A percentile compares a stretch with the other conserved stretches of the same genome.
Evolutionary conservation across 2,113 vertebrate species (phyloP).

Genomic region (Elaphurus davidianus): DNA sequence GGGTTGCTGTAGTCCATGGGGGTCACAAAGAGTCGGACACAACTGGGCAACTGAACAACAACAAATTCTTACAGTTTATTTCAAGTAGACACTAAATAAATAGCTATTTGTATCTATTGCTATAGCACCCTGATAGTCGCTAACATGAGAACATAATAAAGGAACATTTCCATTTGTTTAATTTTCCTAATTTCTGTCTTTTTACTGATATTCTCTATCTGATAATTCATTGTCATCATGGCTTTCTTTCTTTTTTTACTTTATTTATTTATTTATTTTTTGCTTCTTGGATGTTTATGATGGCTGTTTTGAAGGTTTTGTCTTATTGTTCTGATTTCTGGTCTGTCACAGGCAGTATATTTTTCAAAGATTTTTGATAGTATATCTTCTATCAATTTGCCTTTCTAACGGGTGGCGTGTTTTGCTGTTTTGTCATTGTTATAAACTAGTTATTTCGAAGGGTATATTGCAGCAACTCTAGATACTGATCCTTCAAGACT

Average conservation of each 20-base stretch:
- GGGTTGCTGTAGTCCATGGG: background rate
- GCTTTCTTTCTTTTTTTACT: background rate
- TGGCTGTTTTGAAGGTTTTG: background rate
- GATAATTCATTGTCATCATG: background rate
- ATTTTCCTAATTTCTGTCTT: background rate
- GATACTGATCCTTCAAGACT: background rate
- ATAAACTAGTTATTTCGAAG: background rate
- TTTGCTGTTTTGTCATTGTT: background rate
- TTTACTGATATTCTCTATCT: background rate
- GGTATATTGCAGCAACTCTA: background rate
- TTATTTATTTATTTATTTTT: background rate
- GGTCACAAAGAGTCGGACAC: rapidly evolving
- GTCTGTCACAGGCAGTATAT: background rate
- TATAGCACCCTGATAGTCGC: background rate
- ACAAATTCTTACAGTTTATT: background rate
- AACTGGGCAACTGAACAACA: background rate
- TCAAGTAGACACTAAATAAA: background rate
- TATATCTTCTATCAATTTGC: background rate
- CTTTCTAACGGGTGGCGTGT: background rate
- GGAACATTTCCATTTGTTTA: background rate
- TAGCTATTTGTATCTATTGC: background rate
- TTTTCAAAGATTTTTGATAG: too few relatives aligned
- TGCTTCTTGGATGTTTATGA: background rate
- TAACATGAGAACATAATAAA: background rate
- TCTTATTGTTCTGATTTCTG: background rate